These are phyloP conservation scores for Nothocercus nigrocapillus DNA, from an alignment of 2,113 vertebrate species.

Conservation along the genomic window DNA sequence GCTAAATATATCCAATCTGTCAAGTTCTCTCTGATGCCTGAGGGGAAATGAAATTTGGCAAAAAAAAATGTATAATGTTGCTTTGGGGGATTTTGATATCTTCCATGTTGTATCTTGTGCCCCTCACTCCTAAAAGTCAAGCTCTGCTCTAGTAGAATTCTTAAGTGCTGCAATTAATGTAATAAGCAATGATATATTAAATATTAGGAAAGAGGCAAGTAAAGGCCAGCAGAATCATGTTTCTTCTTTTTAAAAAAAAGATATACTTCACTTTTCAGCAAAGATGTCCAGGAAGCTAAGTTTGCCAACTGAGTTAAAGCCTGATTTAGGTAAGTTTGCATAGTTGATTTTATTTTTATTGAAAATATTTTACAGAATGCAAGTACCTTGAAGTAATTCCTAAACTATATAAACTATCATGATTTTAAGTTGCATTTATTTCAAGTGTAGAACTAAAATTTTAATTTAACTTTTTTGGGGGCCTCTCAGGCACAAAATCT, in stretches of 20 bases:
- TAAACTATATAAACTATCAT: not conserved
- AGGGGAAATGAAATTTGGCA: not conserved
- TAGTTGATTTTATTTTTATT: constrained; percentile 54
- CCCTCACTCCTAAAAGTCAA: not conserved
- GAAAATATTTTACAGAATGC: constrained; percentile 13
- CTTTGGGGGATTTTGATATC: not conserved
- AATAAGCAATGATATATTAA: not conserved
- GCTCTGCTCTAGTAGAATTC: not conserved
- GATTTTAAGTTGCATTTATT: not conserved
- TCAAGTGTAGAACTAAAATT: constrained; percentile 30
- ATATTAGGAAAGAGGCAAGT: constrained; percentile 18
- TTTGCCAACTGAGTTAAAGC: constrained; percentile 99
- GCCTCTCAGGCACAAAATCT: constrained; percentile 21
- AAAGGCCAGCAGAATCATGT: constrained; percentile 46
- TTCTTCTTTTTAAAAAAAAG: constrained; percentile 86
- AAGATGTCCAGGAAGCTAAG: constrained; percentile 99
- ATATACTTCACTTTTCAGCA: constrained; percentile 97
- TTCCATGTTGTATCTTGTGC: not conserved
- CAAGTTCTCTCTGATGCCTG: not conserved
- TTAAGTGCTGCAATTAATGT: not conserved
- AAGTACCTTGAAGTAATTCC: not conserved
- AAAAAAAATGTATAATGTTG: not conserved
- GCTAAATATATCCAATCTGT: not conserved
- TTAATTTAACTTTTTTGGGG: constrained; percentile 11
- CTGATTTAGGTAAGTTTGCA: constrained; percentile 97